These are phyloP conservation scores for Antechinus stuartii DNA, from an alignment of 2,113 vertebrate genomes.

Conservation along the genomic window DNA sequence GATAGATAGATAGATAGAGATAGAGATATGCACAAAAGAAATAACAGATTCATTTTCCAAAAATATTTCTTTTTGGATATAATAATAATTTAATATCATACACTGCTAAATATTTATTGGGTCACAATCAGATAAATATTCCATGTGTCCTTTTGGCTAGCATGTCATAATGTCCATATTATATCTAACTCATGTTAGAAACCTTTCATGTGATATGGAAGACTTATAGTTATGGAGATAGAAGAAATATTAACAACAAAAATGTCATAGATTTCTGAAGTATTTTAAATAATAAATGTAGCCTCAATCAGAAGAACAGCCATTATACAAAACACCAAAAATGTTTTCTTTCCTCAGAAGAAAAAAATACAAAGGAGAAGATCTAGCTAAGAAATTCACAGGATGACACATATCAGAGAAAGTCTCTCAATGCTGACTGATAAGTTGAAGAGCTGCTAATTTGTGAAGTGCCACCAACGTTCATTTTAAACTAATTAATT, in stretches of 20 bases:
- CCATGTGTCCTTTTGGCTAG: not conserved
- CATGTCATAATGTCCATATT: not conserved
- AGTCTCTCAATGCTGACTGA: not conserved
- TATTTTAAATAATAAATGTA: not conserved
- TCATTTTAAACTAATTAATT: constrained; percentile 12
- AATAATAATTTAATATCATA: not conserved
- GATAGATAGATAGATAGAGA: too few relatives aligned
- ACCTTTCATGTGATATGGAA: not conserved
- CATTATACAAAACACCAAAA: not conserved
- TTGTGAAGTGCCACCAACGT: not conserved
- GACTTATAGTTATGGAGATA: not conserved
- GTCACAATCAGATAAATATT: not conserved
- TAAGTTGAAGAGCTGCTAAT: not conserved
- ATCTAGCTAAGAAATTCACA: not conserved
- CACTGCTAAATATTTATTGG: not conserved
- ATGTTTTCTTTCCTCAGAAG: not conserved
- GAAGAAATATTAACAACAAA: not conserved
- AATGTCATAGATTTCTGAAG: not conserved
- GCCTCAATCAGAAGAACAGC: not conserved
- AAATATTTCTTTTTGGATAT: not conserved
- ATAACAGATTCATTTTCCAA: not conserved
- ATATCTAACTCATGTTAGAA: not conserved
- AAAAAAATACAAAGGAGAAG: not conserved
- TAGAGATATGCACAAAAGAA: not conserved
- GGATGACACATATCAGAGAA: not conserved